Percentiles rank a stretch among this genome's conserved stretches.
phyloP scores from a whole-genome alignment of 1,140 invertebrate genomes.

The Aporrectodea caliginosa region DNA sequence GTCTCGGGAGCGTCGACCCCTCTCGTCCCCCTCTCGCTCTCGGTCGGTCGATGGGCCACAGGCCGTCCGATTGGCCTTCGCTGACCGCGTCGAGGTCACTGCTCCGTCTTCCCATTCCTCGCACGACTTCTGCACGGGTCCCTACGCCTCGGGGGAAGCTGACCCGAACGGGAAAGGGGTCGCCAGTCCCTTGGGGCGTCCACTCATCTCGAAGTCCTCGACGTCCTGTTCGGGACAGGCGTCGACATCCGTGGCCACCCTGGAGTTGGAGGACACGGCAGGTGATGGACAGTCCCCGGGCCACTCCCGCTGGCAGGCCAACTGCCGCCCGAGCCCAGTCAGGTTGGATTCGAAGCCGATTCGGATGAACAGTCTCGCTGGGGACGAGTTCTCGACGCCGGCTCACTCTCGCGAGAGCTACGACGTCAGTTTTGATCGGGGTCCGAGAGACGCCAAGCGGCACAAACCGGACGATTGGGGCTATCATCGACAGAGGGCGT shows the following conservation, averaged over 20 bases:
- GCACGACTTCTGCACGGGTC: background rate
- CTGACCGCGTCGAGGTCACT: background rate
- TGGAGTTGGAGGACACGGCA: background rate
- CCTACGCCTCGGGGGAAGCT: no score
- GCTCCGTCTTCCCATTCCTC: background rate
- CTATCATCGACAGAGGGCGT: background rate
- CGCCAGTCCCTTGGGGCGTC: no score
- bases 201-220: background rate
- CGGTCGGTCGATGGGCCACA: background rate
- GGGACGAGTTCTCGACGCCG: no score
- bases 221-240: background rate
- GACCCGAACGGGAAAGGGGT: background rate
- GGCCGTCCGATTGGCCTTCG: background rate
- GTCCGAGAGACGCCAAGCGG: background rate
- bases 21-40: background rate
- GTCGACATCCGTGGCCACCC: background rate
- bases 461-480: background rate
- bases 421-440: background rate
- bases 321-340: background rate
- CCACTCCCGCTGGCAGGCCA: background rate
- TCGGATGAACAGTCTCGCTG: background rate
- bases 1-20: background rate
- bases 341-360: background rate
- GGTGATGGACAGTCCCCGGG: background rate
- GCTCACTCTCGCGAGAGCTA: background rate